phyloP scores from a whole-genome alignment of 1,140 invertebrate species.

The Asbolus verrucosus region DNA sequence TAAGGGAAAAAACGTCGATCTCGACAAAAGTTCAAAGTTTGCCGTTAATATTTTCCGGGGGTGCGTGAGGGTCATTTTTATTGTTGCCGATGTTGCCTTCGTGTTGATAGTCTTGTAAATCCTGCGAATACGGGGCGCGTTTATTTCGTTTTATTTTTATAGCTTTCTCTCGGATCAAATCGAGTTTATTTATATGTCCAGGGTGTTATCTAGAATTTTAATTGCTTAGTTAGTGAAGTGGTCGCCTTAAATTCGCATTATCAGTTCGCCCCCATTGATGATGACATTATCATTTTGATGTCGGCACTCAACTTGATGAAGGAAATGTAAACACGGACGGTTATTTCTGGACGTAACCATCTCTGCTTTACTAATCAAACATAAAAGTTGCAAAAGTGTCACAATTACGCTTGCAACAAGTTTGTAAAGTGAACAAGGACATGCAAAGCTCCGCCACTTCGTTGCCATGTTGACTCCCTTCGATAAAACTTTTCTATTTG shows the following conservation, averaged over 20 bases:
- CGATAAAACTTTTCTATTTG: too few relatives aligned
- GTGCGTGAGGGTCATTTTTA: conserved; percentile 28
- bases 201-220: conserved; percentile 6
- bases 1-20: neutral
- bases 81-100: conserved; percentile 7
- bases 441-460: conserved; percentile 24
- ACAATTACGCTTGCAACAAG: conserved; percentile 23
- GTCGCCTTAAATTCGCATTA: too few relatives aligned
- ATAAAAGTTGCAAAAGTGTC: conserved; percentile 6
- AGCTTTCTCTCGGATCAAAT: neutral
- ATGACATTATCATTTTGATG: too few relatives aligned
- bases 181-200: neutral
- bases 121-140: neutral
- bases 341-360: conserved; percentile 7
- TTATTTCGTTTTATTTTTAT: conserved; percentile 13
- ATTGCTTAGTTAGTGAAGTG: conserved; percentile 1
- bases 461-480: neutral
- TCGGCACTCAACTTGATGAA: too few relatives aligned
- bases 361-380: neutral
- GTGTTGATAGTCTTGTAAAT: conserved; percentile 26
- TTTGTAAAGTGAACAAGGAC: conserved; percentile 6
- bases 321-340: too few relatives aligned
- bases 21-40: conserved; percentile 17
- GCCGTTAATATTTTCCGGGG: conserved; percentile 1
- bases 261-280: too few relatives aligned